Conservation (phyloP, 2,888 invertebrate species). For the Aphidoletes aphidimyza region DNA sequence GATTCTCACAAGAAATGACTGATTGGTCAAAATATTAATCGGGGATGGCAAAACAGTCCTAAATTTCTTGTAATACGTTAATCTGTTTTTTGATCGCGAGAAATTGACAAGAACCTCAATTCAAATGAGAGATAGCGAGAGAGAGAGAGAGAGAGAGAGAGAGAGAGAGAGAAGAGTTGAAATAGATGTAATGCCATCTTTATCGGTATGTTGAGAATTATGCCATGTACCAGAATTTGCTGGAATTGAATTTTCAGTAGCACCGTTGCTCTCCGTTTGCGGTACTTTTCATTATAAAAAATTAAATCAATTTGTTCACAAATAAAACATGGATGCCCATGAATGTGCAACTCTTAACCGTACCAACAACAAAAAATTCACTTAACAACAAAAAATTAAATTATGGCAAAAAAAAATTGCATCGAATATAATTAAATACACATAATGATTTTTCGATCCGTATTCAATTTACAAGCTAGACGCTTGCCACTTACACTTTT, state of each 20-base stretch:
- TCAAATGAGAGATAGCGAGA: too few relatives aligned
- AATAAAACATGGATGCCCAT: slow-evolving; percentile 3
- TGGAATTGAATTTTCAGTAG: too few relatives aligned
- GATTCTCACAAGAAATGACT: too few relatives aligned
- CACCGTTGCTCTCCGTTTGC: too few relatives aligned
- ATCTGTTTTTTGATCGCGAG: too few relatives aligned
- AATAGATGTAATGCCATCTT: too few relatives aligned
- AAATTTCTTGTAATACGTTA: too few relatives aligned
- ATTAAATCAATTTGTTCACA: not conserved
- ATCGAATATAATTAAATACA: slow-evolving; percentile 38
- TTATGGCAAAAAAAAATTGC: not conserved
- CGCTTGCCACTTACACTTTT: slow-evolving; percentile 3
- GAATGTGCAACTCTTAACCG: slow-evolving; percentile 30
- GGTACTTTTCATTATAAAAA: not conserved
- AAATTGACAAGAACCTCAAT: too few relatives aligned
- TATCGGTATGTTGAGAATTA: not conserved
- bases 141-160: too few relatives aligned
- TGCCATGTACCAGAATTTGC: not conserved
- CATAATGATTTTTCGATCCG: slow-evolving; percentile 31
- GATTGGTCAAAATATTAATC: too few relatives aligned
- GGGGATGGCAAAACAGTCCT: too few relatives aligned
- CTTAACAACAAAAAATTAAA: not conserved
- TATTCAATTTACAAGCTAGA: slow-evolving; percentile 4
- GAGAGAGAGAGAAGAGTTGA: too few relatives aligned
- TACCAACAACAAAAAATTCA: not conserved